Evolutionary conservation across 2,888 invertebrate species (phyloP).

Genomic region (Schizaphis graminum): DNA sequence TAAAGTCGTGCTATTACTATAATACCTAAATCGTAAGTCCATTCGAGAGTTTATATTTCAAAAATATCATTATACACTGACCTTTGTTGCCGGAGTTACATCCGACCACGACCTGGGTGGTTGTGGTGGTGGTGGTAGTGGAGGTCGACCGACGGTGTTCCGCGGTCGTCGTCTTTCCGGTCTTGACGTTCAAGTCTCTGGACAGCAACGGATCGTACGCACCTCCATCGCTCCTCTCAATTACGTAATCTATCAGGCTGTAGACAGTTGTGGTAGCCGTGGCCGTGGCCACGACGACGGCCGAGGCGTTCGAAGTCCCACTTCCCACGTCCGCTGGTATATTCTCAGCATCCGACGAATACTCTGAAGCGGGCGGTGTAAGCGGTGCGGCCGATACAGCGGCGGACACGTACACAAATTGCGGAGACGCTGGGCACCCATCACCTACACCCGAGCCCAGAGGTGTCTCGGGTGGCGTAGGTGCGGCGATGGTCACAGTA

Average conservation of each 20-base stretch:
- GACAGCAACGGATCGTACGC: constrained; percentile 68
- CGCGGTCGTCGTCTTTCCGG: constrained; percentile 13
- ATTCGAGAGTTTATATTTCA: background rate
- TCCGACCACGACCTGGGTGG: background rate
- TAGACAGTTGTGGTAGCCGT: constrained; percentile 10
- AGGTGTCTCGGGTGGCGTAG: constrained; percentile 51
- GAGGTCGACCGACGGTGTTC: background rate
- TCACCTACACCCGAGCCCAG: background rate
- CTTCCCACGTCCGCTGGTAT: constrained; percentile 72
- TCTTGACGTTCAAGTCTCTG: constrained; percentile 42
- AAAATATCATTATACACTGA: background rate
- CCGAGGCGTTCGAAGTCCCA: background rate
- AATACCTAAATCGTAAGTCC: background rate
- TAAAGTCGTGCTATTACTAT: background rate
- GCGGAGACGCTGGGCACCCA: constrained; percentile 1
- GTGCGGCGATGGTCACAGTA: constrained; percentile 67
- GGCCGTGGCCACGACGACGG: constrained; percentile 59
- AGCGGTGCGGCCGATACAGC: constrained; percentile 30
- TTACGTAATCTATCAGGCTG: constrained; percentile 29
- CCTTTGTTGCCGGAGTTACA: constrained; percentile 37
- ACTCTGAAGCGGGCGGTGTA: constrained; percentile 81
- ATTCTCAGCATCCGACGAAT: constrained; percentile 81
- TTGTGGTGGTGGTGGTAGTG: background rate
- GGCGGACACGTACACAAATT: constrained; percentile 49
- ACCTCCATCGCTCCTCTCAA: constrained; percentile 23